phyloP scores from a whole-genome alignment of 2,113 vertebrate species.

The Poeciliopsis occidentalis region DNA sequence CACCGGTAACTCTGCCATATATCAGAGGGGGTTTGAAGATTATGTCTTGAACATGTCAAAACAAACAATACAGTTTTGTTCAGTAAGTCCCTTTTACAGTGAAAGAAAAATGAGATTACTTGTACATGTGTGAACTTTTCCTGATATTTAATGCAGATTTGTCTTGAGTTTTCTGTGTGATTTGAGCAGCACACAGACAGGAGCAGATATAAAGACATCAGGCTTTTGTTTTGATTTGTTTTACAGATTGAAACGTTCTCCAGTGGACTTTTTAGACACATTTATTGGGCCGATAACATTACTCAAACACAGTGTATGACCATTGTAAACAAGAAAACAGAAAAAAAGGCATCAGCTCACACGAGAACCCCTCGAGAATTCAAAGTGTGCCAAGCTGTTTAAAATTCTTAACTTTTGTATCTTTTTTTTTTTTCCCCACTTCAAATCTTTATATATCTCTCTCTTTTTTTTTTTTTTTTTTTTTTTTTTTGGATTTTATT shows the following conservation, averaged over 20 bases:
- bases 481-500: constrained; percentile 61
- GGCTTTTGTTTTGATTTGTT: background rate
- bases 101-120: background rate
- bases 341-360: constrained; percentile 88
- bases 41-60: too few species aligned
- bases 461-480: constrained; percentile 15
- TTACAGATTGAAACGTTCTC: constrained; percentile 70
- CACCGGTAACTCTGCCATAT: too few species aligned
- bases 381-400: constrained; percentile 84
- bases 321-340: constrained; percentile 90
- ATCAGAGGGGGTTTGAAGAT: too few species aligned
- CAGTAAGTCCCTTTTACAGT: background rate
- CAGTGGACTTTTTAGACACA: constrained; percentile 89
- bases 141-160: background rate
- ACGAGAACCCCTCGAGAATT: constrained; percentile 83
- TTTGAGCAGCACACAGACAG: constrained; percentile 40
- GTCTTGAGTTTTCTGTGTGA: background rate
- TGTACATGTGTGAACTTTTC: background rate
- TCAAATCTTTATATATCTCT: constrained; percentile 73
- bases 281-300: constrained; percentile 96
- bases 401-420: constrained; percentile 79
- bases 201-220: constrained; percentile 40
- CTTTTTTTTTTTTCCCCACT: constrained; percentile 19
- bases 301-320: constrained; percentile 97
- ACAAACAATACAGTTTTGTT: background rate